These are phyloP conservation scores for Trematomus loennbergii DNA, from an alignment of 2,113 vertebrate species.

Conservation along the genomic window DNA sequence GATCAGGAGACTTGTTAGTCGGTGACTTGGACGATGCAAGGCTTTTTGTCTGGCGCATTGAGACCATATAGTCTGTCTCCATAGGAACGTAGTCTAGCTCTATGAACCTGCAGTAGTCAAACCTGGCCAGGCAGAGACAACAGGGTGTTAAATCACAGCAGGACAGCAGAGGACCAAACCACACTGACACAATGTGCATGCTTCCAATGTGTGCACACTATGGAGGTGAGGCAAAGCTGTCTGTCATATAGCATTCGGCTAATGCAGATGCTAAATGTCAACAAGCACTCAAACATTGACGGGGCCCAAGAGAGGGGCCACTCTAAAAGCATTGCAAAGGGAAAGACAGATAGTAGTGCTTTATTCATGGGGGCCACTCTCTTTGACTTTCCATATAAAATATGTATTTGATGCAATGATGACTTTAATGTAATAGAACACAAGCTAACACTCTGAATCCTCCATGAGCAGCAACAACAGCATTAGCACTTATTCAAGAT, in stretches of 20 bases:
- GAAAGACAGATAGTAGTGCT: neutral
- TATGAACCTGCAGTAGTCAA: constrained; percentile 89
- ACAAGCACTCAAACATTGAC: constrained; percentile 45
- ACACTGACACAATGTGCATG: constrained; percentile 17
- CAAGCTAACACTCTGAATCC: constrained; percentile 16
- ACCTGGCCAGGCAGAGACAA: constrained; percentile 83
- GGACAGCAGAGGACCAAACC: constrained; percentile 19
- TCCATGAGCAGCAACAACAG: neutral
- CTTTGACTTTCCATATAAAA: constrained; percentile 20
- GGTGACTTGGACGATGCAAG: constrained; percentile 74
- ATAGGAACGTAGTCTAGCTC: constrained; percentile 88
- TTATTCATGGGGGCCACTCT: neutral
- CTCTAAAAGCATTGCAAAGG: constrained; percentile 34
- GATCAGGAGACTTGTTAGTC: constrained; percentile 81
- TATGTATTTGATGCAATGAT: neutral
- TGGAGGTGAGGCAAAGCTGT: neutral
- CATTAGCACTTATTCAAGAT: neutral
- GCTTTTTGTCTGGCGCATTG: constrained; percentile 86
- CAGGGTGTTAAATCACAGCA: constrained; percentile 71
- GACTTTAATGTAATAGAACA: constrained; percentile 1
- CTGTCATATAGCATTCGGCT: neutral
- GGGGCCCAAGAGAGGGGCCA: constrained; percentile 14
- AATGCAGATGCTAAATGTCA: constrained; percentile 22
- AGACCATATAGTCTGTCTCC: constrained; percentile 86
- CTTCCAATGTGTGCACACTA: neutral